These are phyloP conservation scores for Theropithecus gelada DNA, from an alignment of 2,113 vertebrate genomes.

Conservation along the genomic window DNA sequence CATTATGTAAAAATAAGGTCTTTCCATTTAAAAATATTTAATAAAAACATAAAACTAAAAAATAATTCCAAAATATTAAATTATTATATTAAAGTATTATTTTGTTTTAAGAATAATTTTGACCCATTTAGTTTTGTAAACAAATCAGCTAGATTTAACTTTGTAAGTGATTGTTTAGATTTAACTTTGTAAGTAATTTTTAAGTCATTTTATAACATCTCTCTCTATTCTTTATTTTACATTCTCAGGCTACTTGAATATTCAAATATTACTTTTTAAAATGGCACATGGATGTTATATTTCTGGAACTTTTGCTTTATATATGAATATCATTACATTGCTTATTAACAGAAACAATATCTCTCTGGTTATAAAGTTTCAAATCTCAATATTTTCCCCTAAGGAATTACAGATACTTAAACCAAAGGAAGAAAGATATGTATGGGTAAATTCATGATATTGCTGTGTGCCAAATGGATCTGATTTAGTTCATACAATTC, in stretches of 20 bases:
- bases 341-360: conserved; percentile 5
- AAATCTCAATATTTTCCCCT: conserved; percentile 18
- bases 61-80: neutral
- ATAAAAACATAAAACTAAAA: neutral
- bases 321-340: neutral
- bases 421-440: neutral
- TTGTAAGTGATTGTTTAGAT: conserved; percentile 4
- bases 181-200: neutral
- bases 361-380: conserved; percentile 17
- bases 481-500: conserved; percentile 41
- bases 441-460: conserved; percentile 24
- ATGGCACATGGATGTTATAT: neutral
- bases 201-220: neutral
- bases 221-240: neutral
- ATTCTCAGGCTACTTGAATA: neutral
- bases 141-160: neutral
- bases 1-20: neutral
- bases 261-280: neutral
- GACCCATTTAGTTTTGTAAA: neutral
- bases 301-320: neutral
- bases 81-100: neutral
- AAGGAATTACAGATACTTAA: conserved; percentile 38
- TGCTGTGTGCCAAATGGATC: conserved; percentile 50
- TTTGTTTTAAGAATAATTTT: conserved; percentile 38
- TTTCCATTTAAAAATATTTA: conserved; percentile 27